Evolutionary conservation across 2,888 invertebrate species (phyloP), one percentile per base, ranked within the genome.

Genomic region (Pheosia gnoma): DNA sequence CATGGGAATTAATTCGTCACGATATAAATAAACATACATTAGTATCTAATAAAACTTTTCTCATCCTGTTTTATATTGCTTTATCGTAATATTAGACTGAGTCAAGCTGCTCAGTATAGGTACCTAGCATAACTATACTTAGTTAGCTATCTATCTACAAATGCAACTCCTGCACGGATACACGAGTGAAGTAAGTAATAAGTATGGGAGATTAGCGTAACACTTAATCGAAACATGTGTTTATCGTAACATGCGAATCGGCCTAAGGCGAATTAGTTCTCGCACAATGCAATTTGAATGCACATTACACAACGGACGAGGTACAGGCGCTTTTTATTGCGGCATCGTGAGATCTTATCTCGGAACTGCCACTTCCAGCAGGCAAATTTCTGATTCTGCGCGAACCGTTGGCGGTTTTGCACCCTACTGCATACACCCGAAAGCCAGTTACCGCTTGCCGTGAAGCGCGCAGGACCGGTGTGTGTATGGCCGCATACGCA

Each of bases 251-350:
- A 88, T 88, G 90, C 89, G 90, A 90, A 93, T 93, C 93, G 86
- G 90, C 91, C 91, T 92, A 90, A 91, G 89, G 91, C 91, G 92
- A 93, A 93, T 93, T 93, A 93, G 93, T 91, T 93, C 91, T 91
- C 93, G 92, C 92, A 93, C 93, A 93, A 93, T 93, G 93, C 93
- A 93, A 93, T 93, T 93, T 93, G 92, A 93, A 93, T 93, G 93
- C 92, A 92, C 91, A 93, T 93, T 93, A 93, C 93, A 93, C 93
- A 93, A 92, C 93, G 90, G 89, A 91, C 92, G 89, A 90, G 88
- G 91, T 91, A 92, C 91, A 86, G 86, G 87, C 85, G 89, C 91
- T 92, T 93, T 93, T 93, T 93, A 93, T 93, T 93, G 91, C 93
- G 91, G 92, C 93, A 92, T 91, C 92, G 91, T 89, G 90, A 91